These are phyloP conservation scores for Sebastolobus altivelis DNA, from an alignment of 2,797 vertebrate species.

Conservation along the genomic window DNA sequence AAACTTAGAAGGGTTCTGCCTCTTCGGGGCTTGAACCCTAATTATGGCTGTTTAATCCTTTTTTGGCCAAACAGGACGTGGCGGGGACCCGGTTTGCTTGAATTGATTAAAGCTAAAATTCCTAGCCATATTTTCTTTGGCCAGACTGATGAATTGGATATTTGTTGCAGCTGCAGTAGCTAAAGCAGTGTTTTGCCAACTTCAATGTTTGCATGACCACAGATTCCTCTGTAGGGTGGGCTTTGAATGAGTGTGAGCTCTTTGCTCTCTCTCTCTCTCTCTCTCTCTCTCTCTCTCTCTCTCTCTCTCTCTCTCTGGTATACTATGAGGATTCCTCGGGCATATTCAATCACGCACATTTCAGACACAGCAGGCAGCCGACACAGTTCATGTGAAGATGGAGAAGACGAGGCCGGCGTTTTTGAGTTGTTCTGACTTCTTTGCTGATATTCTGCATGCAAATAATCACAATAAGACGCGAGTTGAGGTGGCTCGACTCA, in stretches of 20 bases:
- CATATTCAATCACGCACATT: slow-evolving; percentile 31
- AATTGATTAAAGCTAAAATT: slow-evolving; percentile 83
- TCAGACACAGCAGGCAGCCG: slow-evolving; percentile 18
- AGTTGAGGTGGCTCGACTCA: slow-evolving; percentile 17
- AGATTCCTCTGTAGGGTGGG: slow-evolving; percentile 77
- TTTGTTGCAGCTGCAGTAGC: slow-evolving; percentile 80
- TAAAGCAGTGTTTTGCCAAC: slow-evolving; percentile 71
- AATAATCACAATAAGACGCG: slow-evolving; percentile 11
- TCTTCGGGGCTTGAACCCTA: too few species aligned
- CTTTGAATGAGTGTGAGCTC: slow-evolving; percentile 42
- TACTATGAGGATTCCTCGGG: slow-evolving; percentile 35
- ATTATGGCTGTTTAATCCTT: slow-evolving; percentile 49
- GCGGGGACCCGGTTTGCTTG: slow-evolving; percentile 70
- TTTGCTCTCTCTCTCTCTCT: not conserved
- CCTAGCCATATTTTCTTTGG: slow-evolving; percentile 78
- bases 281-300: not conserved
- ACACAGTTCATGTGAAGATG: not conserved
- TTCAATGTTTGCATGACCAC: slow-evolving; percentile 77
- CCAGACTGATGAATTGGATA: slow-evolving; percentile 79
- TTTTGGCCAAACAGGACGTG: slow-evolving; percentile 69
- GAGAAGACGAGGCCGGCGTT: not conserved
- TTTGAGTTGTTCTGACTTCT: not conserved
- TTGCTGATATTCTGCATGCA: not conserved
- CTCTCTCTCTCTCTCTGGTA: not conserved
- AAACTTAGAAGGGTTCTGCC: too few species aligned